Percentiles rank a stretch among this genome's conserved stretches.
phyloP scores from a whole-genome alignment of 30 jellyfish, hydroid and myxozoan species.

The Catostylus mosaicus region DNA sequence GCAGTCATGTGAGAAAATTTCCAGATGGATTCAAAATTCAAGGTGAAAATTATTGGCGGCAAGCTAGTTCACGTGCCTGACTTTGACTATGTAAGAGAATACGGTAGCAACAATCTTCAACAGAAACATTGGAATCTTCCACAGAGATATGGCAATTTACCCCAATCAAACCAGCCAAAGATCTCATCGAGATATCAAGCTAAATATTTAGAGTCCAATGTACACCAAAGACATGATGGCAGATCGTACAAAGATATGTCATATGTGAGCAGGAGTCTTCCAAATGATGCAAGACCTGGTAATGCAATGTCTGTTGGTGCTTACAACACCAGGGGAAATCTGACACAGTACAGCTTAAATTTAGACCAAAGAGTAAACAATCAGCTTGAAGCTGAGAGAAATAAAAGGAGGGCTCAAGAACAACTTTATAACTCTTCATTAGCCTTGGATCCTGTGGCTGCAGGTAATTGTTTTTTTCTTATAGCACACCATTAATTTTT shows the following conservation, averaged over 20 bases:
- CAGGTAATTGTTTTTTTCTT: too few relatives aligned
- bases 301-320: not conserved
- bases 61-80: conserved; percentile 51
- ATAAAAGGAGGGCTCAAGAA: conserved; percentile 14
- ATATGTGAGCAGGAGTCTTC: not conserved
- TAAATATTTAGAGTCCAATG: not conserved
- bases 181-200: not conserved
- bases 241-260: not conserved
- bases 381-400: conserved; percentile 39
- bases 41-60: conserved; percentile 36
- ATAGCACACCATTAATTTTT: too few relatives aligned
- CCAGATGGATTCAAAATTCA: conserved; percentile 15
- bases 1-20: not conserved
- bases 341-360: not conserved
- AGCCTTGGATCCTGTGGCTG: conserved; percentile 17
- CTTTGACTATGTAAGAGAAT: conserved; percentile 30
- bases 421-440: conserved; percentile 31
- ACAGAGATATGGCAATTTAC: not conserved
- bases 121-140: not conserved
- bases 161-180: not conserved
- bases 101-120: not conserved
- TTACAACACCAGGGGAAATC: not conserved
- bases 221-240: not conserved
- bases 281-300: not conserved
- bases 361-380: conserved; percentile 30